A percentile compares a stretch with the other conserved stretches of the same genome.
Conservation (phyloP, 2,113 vertebrate genomes). For the Ptilorrhoa leucosticta region DNA sequence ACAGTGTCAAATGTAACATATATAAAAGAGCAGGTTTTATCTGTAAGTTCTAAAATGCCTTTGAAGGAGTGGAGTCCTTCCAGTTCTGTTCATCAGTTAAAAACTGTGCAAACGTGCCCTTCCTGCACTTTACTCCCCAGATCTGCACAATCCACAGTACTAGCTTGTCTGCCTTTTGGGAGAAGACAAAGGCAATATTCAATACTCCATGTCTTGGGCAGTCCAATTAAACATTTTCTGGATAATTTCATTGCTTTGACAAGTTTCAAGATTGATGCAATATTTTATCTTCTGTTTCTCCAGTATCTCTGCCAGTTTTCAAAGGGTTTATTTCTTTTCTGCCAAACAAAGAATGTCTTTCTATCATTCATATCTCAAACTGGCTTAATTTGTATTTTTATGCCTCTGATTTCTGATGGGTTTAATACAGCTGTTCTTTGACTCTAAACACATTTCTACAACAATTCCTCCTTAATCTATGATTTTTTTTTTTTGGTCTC, state of each 20-base stretch:
- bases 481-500: neutral
- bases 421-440: neutral
- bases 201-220: neutral
- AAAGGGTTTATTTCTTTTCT: neutral
- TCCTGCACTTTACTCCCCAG: neutral
- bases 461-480: neutral
- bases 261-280: neutral
- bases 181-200: neutral
- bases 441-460: neutral
- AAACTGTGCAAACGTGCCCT: neutral
- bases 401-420: neutral
- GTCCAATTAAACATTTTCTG: neutral
- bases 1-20: neutral
- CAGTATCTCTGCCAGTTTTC: neutral
- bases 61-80: neutral
- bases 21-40: neutral
- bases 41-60: neutral
- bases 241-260: constrained; percentile 38
- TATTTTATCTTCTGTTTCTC: constrained; percentile 19
- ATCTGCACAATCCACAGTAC: neutral
- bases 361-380: neutral
- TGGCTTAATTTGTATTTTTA: neutral
- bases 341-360: neutral
- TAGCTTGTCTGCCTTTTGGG: neutral
- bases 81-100: neutral